A percentile compares a stretch with the other conserved stretches of the same genome.
phyloP scores from a whole-genome alignment of 2,113 vertebrate genomes.

The Numenius arquata region DNA sequence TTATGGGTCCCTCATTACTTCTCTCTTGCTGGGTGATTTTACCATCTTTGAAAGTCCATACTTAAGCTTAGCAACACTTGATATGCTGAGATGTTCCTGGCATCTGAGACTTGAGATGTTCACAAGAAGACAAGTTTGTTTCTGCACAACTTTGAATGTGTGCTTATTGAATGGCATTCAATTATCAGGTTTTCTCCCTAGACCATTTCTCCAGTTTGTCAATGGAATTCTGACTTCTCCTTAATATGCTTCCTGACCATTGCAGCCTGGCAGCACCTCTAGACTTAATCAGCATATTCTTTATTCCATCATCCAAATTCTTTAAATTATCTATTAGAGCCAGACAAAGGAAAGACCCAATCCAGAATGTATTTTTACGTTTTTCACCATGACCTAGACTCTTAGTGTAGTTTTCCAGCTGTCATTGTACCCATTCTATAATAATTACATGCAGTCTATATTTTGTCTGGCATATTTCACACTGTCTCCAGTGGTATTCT shows the following conservation, averaged over 20 bases:
- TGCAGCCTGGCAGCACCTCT: background rate
- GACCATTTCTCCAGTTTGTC: background rate
- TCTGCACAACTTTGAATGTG: background rate
- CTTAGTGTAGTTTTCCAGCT: background rate
- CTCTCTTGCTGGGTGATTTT: background rate
- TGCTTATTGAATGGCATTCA: background rate
- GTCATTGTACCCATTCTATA: background rate
- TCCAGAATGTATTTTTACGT: background rate
- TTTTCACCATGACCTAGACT: background rate
- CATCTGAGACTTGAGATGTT: background rate
- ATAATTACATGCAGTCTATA: background rate
- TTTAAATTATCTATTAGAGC: background rate
- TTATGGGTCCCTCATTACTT: background rate
- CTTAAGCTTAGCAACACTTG: background rate
- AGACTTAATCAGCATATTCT: background rate
- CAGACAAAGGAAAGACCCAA: background rate
- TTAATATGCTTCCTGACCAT: background rate
- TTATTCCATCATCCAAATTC: background rate
- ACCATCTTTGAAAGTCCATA: background rate
- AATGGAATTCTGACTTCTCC: background rate
- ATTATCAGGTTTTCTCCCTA: background rate
- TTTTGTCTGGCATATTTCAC: background rate
- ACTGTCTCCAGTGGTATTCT: background rate
- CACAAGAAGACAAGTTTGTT: background rate
- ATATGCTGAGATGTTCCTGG: background rate